Evolutionary conservation across 2,113 vertebrate species (phyloP).

Genomic region (Asarcornis scutulata): DNA sequence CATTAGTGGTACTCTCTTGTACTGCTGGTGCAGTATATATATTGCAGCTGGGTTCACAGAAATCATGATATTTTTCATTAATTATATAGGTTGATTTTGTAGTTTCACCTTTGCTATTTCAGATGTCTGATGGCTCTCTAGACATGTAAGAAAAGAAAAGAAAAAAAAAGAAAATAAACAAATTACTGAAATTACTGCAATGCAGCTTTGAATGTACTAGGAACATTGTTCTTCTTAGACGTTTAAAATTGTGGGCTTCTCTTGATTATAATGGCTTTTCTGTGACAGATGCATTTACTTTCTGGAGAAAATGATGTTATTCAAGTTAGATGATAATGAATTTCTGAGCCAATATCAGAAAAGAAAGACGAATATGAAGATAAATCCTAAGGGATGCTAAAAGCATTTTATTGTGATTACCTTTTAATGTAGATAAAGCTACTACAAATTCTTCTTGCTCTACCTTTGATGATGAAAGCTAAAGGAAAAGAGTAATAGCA

Average conservation of each 20-base stretch:
- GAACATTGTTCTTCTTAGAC: fast-evolving
- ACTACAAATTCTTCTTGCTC: neutral
- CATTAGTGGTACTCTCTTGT: neutral
- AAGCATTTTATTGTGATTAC: neutral
- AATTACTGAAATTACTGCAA: neutral
- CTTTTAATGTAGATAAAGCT: neutral
- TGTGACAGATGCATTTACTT: neutral
- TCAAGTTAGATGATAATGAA: neutral
- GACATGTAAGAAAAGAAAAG: neutral
- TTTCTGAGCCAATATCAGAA: neutral
- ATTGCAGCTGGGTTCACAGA: neutral
- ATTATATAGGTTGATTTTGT: neutral
- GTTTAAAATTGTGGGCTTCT: neutral
- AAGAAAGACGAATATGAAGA: neutral
- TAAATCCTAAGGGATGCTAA: neutral
- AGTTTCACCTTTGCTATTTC: neutral
- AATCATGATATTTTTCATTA: neutral
- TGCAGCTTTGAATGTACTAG: neutral
- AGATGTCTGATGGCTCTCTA: neutral
- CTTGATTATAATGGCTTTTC: neutral
- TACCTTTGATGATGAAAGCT: neutral
- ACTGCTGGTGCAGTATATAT: neutral
- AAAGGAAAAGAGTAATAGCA: neutral
- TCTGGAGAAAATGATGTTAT: neutral
- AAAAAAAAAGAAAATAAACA: neutral